Evolutionary conservation across 1,140 invertebrate species (phyloP).

Genomic region (Palaemon carinicauda): DNA sequence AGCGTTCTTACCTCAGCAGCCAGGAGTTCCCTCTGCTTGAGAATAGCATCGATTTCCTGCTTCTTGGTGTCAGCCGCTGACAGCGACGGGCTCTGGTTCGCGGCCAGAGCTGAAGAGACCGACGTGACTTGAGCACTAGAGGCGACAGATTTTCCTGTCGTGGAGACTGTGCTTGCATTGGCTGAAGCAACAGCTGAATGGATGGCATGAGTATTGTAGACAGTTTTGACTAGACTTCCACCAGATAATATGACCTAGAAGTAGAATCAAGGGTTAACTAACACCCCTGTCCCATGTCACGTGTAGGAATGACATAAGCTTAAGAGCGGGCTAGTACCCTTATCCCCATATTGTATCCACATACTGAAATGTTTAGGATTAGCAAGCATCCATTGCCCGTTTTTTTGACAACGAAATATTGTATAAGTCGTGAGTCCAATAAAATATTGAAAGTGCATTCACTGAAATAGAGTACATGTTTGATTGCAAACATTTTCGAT

Average conservation of each 20-base stretch:
- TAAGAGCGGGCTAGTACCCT: too few relatives aligned
- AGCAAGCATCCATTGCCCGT: too few relatives aligned
- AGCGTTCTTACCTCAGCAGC: conserved; percentile 68
- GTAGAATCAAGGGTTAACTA: too few relatives aligned
- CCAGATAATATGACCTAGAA: conserved; percentile 60
- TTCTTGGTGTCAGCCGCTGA: conserved; percentile 39
- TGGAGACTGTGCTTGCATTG: not conserved
- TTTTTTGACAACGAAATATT: too few relatives aligned
- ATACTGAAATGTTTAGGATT: too few relatives aligned
- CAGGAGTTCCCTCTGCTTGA: conserved; percentile 72
- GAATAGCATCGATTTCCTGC: conserved; percentile 69
- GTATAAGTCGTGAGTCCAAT: too few relatives aligned
- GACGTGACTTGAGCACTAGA: not conserved
- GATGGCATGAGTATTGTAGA: conserved; percentile 66
- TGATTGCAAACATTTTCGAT: too few relatives aligned
- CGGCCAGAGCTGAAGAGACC: not conserved
- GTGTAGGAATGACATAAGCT: too few relatives aligned
- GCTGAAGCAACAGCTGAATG: conserved; percentile 62
- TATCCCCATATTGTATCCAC: too few relatives aligned
- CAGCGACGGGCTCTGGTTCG: not conserved
- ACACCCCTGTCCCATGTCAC: too few relatives aligned
- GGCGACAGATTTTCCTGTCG: not conserved
- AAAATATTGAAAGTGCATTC: too few relatives aligned
- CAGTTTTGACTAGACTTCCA: conserved; percentile 67
- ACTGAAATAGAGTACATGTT: too few relatives aligned